Conservation (phyloP, 1,140 invertebrate genomes). For the Calycopis cecrops region DNA sequence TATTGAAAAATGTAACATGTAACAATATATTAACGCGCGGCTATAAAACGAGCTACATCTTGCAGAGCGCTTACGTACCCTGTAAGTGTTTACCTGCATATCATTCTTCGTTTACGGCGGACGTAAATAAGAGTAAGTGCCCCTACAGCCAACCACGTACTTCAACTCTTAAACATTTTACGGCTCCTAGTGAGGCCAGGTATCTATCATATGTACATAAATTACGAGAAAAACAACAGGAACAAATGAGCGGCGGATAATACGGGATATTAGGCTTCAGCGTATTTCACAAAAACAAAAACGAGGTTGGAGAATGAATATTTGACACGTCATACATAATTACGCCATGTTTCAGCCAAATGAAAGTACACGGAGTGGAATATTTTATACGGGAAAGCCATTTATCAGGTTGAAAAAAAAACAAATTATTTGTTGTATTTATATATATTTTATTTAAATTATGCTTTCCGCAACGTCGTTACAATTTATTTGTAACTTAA, state of each 20-base stretch:
- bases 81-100: conserved; percentile 6
- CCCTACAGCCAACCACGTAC: conserved; percentile 1
- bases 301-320: conserved; percentile 8
- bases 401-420: neutral
- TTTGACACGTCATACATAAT: conserved; percentile 11
- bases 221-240: conserved; percentile 16
- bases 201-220: conserved; percentile 12
- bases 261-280: neutral
- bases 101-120: conserved; percentile 2
- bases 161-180: conserved; percentile 12
- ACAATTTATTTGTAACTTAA: no score
- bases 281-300: conserved; percentile 5
- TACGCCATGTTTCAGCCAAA: conserved; percentile 4
- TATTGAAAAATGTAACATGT: no score
- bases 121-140: conserved; percentile 8
- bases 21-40: no score
- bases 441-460: no score
- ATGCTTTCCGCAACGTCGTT: no score
- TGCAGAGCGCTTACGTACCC: neutral
- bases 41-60: no score
- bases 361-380: conserved; percentile 8
- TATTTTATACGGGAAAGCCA: neutral
- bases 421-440: no score
- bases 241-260: neutral
- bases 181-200: conserved; percentile 8